Conservation (phyloP, 2,797 vertebrate genomes). For the Manis crassicaudata region DNA sequence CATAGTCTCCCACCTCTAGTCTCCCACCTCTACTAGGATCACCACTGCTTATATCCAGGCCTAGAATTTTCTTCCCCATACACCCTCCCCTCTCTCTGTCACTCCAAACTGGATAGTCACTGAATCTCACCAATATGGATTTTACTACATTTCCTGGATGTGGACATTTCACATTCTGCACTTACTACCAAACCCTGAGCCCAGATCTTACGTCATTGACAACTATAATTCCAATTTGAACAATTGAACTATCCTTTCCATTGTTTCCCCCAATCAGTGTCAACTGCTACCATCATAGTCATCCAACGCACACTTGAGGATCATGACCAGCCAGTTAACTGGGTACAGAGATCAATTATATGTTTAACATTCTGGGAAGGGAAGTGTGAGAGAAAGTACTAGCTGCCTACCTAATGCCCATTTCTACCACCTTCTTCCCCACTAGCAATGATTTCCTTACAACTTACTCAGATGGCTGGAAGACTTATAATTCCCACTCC, state of each 20-base stretch:
- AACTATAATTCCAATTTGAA: neutral
- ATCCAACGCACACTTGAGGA: neutral
- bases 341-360: too few relatives aligned
- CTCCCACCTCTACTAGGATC: too few relatives aligned
- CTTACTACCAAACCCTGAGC: neutral
- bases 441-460: neutral
- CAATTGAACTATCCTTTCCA: neutral
- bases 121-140: neutral
- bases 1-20: neutral
- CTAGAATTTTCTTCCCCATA: neutral
- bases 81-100: accelerated
- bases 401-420: neutral
- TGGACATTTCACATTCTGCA: neutral
- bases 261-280: neutral
- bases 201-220: neutral
- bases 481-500: neutral
- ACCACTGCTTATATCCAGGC: too few relatives aligned
- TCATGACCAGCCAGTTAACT: neutral
- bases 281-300: neutral
- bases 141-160: too few relatives aligned
- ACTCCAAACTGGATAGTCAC: neutral
- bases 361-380: neutral
- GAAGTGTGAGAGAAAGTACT: neutral
- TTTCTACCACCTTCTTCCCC: neutral
- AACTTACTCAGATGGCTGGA: neutral